Evolutionary conservation across 2,888 invertebrate species (phyloP), one percentile per base, ranked within the genome.

Genomic region (Thyatira batis): DNA sequence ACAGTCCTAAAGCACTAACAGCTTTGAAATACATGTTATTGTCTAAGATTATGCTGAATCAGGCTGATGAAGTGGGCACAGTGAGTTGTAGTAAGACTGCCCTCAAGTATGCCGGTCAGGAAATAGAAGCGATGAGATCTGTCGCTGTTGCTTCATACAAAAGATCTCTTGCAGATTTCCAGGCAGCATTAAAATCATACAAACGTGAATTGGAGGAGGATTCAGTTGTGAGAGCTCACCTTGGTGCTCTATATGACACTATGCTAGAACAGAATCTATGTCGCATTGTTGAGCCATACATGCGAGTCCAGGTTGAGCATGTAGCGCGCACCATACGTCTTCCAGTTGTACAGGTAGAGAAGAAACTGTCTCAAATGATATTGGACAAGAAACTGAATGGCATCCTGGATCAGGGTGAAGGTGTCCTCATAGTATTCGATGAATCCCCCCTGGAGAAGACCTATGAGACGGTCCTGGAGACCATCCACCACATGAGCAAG

Each of bases 291-390:
- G 99, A 99, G 89, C 99, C 99, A 1, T 99, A 99, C 87, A 98
- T 98, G 68, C 94, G 97, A 74, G 99, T 99, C 0, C 97, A 99
- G 94, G 96, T 97, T 6, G 95, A 97, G 62, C 98, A 98, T 88
- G 96, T 99, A 68, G 97, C 98, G 23, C 95, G 96, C 69, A 95
- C 96, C 72, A 99, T 99, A 89, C 96, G 97, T 73, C 93, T 99
- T 59, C 96, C 97, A 10, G 95, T 97, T 55, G 83, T 94, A 92
- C 96, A 96, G 92, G 99, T 99, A 51, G 99, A 99, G 89, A 98
- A 98, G 92, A 99, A 99, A 90, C 92, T 99, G 56, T 99, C 99
- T 50, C 99, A 99, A 91, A 99, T 99, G 99, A 99, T 99, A 82
- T 93, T 99, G 84, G 99, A 99, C 89, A 98, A 98, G 80, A 99